Percentiles rank a stretch among this genome's conserved stretches.
Conservation (phyloP, 2,113 vertebrate species). For the Octodon degus region DNA sequence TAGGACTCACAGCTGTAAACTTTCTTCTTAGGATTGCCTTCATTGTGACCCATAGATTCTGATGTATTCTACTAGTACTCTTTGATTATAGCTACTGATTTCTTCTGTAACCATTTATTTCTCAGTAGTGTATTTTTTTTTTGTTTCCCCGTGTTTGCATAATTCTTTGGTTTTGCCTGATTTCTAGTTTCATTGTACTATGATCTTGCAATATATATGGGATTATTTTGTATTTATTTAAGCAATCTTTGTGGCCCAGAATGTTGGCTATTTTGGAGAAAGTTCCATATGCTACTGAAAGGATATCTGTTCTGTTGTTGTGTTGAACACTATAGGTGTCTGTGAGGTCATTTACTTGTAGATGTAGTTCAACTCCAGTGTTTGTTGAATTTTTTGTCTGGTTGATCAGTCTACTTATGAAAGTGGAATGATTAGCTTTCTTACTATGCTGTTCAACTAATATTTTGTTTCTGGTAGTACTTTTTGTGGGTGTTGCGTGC, state of each 20-base stretch:
- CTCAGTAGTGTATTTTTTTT: neutral
- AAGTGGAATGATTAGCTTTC: neutral
- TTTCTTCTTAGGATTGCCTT: neutral
- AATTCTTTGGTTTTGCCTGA: neutral
- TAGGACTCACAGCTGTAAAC: neutral
- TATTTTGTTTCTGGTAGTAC: neutral
- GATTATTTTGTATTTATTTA: neutral
- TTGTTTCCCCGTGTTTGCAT: neutral
- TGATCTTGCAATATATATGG: neutral
- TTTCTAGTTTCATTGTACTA: neutral
- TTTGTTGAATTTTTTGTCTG: neutral
- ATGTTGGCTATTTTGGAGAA: neutral
- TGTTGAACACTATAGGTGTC: neutral
- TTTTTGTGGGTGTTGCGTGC: neutral
- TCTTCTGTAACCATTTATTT: neutral
- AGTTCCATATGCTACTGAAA: neutral
- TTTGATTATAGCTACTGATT: neutral
- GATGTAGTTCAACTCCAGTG: neutral
- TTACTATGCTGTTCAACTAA: neutral
- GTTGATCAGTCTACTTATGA: neutral
- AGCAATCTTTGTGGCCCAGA: neutral
- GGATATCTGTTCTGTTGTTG: neutral
- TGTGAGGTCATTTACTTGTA: neutral
- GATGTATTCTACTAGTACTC: neutral
- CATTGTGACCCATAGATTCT: neutral